Percentiles rank a stretch among this genome's conserved stretches.
These are phyloP conservation scores for Athripsodes cinereus DNA, from an alignment of 2,888 invertebrate species.

Conservation along the genomic window DNA sequence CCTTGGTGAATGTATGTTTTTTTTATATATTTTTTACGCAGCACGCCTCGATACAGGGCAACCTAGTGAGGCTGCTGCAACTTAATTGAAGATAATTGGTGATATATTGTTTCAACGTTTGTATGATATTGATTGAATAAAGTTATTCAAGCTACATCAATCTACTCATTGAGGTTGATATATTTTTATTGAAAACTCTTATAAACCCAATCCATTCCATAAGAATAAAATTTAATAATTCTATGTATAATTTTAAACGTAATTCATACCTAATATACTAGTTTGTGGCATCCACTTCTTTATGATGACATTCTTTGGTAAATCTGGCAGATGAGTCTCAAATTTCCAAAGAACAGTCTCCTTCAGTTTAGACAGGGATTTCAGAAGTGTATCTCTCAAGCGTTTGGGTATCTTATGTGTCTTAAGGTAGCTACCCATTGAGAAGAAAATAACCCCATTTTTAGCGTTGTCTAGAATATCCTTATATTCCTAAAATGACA, in stretches of 20 bases:
- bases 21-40: too few relatives aligned
- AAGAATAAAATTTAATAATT: background rate
- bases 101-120: too few relatives aligned
- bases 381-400: slow-evolving; percentile 34
- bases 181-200: too few relatives aligned
- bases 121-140: too few relatives aligned
- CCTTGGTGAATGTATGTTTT: too few relatives aligned
- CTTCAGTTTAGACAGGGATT: slow-evolving; percentile 39
- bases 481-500: slow-evolving; percentile 36
- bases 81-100: too few relatives aligned
- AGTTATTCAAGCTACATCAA: too few relatives aligned
- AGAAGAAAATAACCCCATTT: slow-evolving; percentile 46
- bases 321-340: slow-evolving; percentile 35
- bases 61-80: too few relatives aligned
- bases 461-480: slow-evolving; percentile 39
- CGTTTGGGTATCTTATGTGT: slow-evolving; percentile 37
- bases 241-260: background rate
- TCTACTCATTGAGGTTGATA: too few relatives aligned
- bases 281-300: slow-evolving; percentile 42
- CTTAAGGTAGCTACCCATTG: slow-evolving; percentile 43
- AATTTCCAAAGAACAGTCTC: slow-evolving; percentile 48
- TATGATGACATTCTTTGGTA: slow-evolving; percentile 41
- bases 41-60: too few relatives aligned
- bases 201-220: too few relatives aligned
- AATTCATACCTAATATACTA: slow-evolving; percentile 37